These are phyloP conservation scores for Netelia virgata DNA, from an alignment of 2,888 invertebrate genomes.

Conservation along the genomic window DNA sequence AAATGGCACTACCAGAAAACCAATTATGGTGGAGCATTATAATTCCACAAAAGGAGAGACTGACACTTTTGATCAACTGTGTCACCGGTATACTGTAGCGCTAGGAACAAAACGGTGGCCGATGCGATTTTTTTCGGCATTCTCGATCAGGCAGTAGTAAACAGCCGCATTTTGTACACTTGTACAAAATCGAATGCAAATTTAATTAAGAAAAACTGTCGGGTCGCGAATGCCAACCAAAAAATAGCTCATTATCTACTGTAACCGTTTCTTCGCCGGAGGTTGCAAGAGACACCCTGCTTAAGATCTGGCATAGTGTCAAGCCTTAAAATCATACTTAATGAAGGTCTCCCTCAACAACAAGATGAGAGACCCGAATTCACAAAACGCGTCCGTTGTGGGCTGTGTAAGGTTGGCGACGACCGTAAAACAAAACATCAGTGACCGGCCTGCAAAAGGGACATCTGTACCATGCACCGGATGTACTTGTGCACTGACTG, in stretches of 20 bases:
- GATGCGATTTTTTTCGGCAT: conserved; percentile 5
- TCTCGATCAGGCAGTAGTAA: conserved; percentile 34
- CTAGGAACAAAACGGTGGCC: neutral
- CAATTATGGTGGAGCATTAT: conserved; percentile 29
- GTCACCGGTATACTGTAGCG: neutral
- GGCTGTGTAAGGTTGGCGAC: neutral
- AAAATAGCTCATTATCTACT: conserved; percentile 7
- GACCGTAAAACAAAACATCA: conserved; percentile 15
- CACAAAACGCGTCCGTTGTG: neutral
- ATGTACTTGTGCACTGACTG: conserved; percentile 11
- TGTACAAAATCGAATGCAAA: conserved; percentile 1
- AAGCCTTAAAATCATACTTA: neutral
- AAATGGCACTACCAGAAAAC: conserved; percentile 42
- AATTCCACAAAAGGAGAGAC: neutral
- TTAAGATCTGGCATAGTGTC: conserved; percentile 1
- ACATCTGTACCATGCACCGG: conserved; percentile 12
- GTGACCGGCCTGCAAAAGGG: conserved; percentile 7
- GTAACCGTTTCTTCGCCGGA: conserved; percentile 16
- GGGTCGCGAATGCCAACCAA: conserved; percentile 14
- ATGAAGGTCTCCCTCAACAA: neutral
- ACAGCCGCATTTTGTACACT: conserved; percentile 1
- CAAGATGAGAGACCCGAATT: conserved; percentile 2
- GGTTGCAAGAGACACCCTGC: conserved; percentile 12
- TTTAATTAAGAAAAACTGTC: neutral
- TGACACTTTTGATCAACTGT: neutral